phyloP scores from a whole-genome alignment of 1,140 invertebrate genomes.

The Atta colombica region DNA sequence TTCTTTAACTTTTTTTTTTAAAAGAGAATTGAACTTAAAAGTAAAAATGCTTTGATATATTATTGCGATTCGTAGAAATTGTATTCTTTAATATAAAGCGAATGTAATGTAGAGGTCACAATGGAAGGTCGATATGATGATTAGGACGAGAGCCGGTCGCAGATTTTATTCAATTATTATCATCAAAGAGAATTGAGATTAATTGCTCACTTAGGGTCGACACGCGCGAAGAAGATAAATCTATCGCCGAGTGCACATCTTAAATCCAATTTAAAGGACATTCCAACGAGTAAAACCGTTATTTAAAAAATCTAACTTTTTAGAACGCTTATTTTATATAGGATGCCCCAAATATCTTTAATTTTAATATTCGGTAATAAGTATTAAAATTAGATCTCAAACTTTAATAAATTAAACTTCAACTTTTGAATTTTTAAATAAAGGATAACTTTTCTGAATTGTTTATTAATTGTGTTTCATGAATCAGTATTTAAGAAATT shows the following conservation, averaged over 20 bases:
- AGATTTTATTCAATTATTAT: constrained; percentile 61
- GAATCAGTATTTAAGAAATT: background rate
- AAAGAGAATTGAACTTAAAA: background rate
- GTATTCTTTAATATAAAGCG: constrained; percentile 1
- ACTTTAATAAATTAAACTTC: background rate
- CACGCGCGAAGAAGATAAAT: constrained; percentile 49
- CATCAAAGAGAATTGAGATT: constrained; percentile 52
- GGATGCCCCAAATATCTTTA: background rate
- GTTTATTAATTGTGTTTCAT: background rate
- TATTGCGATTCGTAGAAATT: constrained; percentile 13
- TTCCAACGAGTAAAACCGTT: constrained; percentile 20
- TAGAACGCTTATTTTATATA: background rate
- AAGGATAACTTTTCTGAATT: background rate
- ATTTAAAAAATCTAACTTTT: constrained; percentile 39
- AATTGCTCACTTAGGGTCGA: constrained; percentile 50
- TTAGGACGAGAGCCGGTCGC: constrained; percentile 14
- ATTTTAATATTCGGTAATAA: constrained; percentile 6
- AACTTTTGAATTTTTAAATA: background rate
- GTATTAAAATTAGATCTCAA: background rate
- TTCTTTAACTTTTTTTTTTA: background rate
- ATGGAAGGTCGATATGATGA: constrained; percentile 20
- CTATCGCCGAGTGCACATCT: constrained; percentile 38
- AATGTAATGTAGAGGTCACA: constrained; percentile 14
- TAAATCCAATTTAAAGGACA: constrained; percentile 56
- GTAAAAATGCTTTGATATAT: background rate